Base-by-base conservation (phyloP, 2,888 invertebrate species). In the Neuroscelio doddi region DNA sequence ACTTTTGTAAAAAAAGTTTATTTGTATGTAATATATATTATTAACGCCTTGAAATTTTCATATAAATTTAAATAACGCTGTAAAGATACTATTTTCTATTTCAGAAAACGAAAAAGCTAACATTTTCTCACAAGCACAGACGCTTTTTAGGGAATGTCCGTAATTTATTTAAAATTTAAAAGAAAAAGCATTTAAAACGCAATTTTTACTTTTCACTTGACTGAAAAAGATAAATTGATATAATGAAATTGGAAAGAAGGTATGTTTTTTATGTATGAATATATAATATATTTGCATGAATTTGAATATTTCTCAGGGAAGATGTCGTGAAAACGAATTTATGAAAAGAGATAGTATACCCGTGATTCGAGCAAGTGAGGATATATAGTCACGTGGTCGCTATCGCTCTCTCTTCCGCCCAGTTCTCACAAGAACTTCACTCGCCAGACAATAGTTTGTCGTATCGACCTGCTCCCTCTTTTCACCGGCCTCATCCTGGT, bases 391-490 rank as follows among this genome's bases (percentile, higher is more conserved):
- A 70, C 69, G 70, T 70, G 70, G 76, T 65, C 72, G 63, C 67
- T 62, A 56, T 68, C 68, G 66, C 70, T 53, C 50, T 59, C 63
- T 76, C 75, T 72, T 73, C 71, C 73, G 71, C 68, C 66, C 66
- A 64, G 71, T 76, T 77, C 75, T 77, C 76, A 70, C 65, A 74
- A 78, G 72, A 76, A 73, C 74, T 78, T 76, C 73, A 73, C 73
- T 72, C 74, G 70, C 72, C 72, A 77, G 76, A 79, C 79, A 79
- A 79, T 77, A 79, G 79, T 78, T 78, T 77, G 79, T 75, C 77
- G 79, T 79, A 79, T 79, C 80, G 78, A 79, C 80, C 79, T 77
- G 74, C 69, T 72, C 72, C 62, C 61, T 69, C 58, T 10, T 30
- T 46, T 30, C 45, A 41, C 61, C 53, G 21, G 38, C 53, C 36